Evolutionary conservation across 2,797 vertebrate genomes (phyloP).

Genomic region (Mareca strepera): DNA sequence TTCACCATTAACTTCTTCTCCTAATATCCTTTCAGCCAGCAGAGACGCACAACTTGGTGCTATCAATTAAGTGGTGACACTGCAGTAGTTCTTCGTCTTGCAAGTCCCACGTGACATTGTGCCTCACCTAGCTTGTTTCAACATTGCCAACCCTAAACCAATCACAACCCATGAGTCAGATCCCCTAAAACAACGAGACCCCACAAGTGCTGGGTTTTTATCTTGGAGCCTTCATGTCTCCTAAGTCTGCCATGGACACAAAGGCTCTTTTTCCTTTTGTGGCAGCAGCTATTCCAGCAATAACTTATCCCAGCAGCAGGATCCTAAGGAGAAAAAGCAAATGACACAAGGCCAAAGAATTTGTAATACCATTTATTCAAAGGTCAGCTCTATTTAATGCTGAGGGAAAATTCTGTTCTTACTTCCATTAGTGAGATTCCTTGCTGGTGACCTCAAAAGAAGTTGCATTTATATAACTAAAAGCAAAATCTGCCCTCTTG

Average conservation of each 20-base stretch:
- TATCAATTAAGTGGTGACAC: not conserved
- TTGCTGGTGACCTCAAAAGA: not conserved
- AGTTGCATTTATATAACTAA: not conserved
- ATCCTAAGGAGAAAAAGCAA: not conserved
- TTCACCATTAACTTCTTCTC: not conserved
- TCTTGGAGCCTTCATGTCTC: not conserved
- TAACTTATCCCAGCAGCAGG: not conserved
- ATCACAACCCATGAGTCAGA: not conserved
- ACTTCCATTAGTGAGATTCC: slow-evolving; percentile 29
- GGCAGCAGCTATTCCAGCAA: not conserved
- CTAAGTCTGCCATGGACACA: not conserved
- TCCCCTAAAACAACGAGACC: not conserved
- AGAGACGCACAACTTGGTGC: not conserved
- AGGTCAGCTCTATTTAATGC: slow-evolving; percentile 28
- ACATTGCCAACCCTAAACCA: not conserved
- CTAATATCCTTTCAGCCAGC: not conserved
- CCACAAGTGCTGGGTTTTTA: not conserved
- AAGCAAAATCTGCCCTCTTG: not conserved
- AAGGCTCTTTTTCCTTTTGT: not conserved
- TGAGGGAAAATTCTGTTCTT: slow-evolving; percentile 20
- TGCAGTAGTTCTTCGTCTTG: not conserved
- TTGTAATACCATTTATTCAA: slow-evolving; percentile 30
- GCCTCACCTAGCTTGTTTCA: not conserved
- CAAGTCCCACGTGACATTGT: not conserved
- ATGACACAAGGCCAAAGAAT: slow-evolving; percentile 29